Evolutionary conservation across 2,888 invertebrate genomes (phyloP).

Genomic region (Calameuta idolon): DNA sequence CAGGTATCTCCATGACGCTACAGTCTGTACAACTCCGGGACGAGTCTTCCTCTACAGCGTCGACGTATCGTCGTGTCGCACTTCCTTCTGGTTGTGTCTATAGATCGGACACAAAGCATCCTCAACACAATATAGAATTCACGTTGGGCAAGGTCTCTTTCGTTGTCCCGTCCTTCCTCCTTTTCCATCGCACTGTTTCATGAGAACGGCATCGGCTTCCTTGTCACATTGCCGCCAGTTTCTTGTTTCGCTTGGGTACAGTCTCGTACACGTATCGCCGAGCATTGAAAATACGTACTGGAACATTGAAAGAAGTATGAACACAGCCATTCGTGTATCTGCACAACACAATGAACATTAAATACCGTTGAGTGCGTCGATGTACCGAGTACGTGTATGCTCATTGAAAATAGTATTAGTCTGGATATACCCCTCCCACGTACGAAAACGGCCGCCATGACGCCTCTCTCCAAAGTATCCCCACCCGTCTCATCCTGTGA

Average conservation of each 20-base stretch:
- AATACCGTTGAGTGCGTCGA: neutral
- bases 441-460: slow-evolving; percentile 14
- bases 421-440: neutral
- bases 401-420: neutral
- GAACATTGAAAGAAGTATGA: neutral
- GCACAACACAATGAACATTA: neutral
- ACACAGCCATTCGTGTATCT: neutral
- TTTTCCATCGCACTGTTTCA: slow-evolving; percentile 5
- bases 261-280: neutral
- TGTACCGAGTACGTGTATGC: neutral
- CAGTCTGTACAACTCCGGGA: neutral
- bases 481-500: neutral
- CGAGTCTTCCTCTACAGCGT: neutral
- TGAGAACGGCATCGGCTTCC: neutral
- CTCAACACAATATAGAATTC: slow-evolving; percentile 17
- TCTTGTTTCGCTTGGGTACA: slow-evolving; percentile 9
- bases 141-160: slow-evolving; percentile 29
- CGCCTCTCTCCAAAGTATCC: slow-evolving; percentile 12
- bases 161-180: slow-evolving; percentile 17
- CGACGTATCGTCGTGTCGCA: neutral
- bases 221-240: neutral
- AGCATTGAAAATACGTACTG: neutral
- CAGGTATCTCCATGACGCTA: neutral
- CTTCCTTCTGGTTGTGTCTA: neutral
- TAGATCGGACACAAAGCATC: slow-evolving; percentile 30